phyloP scores from a whole-genome alignment of 2,113 vertebrate genomes.

The Cebidichthys violaceus region DNA sequence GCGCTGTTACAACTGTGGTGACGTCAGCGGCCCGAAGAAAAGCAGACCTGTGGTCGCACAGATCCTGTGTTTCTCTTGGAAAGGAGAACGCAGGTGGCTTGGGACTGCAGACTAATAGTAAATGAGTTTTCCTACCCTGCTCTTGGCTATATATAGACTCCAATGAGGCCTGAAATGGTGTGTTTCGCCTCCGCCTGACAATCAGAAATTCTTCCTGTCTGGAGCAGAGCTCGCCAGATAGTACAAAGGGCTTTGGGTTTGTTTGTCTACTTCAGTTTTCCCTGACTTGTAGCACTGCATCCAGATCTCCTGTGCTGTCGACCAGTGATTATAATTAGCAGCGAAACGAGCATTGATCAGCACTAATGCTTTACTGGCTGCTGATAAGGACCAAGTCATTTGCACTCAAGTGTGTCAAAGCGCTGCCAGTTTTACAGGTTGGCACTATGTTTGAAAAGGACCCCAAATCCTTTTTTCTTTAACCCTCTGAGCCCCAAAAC shows the following conservation, averaged over 20 bases:
- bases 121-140: constrained; percentile 56
- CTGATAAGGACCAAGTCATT: background rate
- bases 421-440: background rate
- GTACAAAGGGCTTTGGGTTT: constrained; percentile 35
- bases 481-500: too few relatives aligned
- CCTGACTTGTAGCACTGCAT: background rate
- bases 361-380: background rate
- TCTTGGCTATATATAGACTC: constrained; percentile 63
- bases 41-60: constrained; percentile 44
- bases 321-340: constrained; percentile 1
- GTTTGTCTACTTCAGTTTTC: constrained; percentile 29
- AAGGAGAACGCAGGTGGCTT: constrained; percentile 64
- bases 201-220: constrained; percentile 69
- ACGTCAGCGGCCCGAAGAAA: constrained; percentile 65
- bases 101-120: constrained; percentile 57
- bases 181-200: constrained; percentile 60
- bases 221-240: constrained; percentile 48
- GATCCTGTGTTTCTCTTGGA: constrained; percentile 76
- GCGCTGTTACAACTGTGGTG: constrained; percentile 46
- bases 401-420: background rate
- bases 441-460: background rate
- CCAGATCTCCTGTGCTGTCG: background rate
- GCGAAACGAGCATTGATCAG: background rate
- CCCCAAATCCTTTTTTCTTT: background rate
- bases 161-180: constrained; percentile 59